phyloP scores from a whole-genome alignment of 2,888 invertebrate species.

The Papilio gigon region DNA sequence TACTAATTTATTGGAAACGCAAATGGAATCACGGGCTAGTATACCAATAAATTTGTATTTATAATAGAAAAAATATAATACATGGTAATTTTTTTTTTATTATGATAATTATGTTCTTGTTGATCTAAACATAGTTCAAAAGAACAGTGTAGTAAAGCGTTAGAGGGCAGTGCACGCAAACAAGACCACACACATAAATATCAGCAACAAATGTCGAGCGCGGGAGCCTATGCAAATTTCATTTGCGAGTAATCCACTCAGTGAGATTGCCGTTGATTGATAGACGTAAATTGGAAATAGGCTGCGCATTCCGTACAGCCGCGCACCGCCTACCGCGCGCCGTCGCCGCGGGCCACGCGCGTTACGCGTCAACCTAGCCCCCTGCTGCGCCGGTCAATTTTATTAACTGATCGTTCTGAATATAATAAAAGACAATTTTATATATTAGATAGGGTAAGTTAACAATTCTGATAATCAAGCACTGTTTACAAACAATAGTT shows the following conservation, averaged over 20 bases:
- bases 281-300: constrained; percentile 87
- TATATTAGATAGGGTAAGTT: too few relatives aligned
- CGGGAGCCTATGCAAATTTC: constrained; percentile 86
- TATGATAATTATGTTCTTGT: too few relatives aligned
- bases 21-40: too few relatives aligned
- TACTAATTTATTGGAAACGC: too few relatives aligned
- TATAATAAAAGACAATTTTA: too few relatives aligned
- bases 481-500: too few relatives aligned
- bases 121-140: neutral
- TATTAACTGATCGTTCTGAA: neutral
- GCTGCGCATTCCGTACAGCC: constrained; percentile 58
- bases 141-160: constrained; percentile 16
- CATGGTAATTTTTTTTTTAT: too few relatives aligned
- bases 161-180: constrained; percentile 14
- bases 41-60: too few relatives aligned
- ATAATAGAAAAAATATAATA: too few relatives aligned
- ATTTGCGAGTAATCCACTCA: constrained; percentile 87
- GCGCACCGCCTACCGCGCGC: constrained; percentile 28
- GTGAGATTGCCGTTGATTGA: constrained; percentile 87
- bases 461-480: too few relatives aligned
- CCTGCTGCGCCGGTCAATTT: constrained; percentile 21
- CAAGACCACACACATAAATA: constrained; percentile 56
- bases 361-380: neutral
- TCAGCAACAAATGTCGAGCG: constrained; percentile 62
- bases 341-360: neutral